Evolutionary conservation across 1,140 invertebrate genomes (phyloP), one percentile per base, ranked within the genome.

Genomic region (Hypothenemus hampei): DNA sequence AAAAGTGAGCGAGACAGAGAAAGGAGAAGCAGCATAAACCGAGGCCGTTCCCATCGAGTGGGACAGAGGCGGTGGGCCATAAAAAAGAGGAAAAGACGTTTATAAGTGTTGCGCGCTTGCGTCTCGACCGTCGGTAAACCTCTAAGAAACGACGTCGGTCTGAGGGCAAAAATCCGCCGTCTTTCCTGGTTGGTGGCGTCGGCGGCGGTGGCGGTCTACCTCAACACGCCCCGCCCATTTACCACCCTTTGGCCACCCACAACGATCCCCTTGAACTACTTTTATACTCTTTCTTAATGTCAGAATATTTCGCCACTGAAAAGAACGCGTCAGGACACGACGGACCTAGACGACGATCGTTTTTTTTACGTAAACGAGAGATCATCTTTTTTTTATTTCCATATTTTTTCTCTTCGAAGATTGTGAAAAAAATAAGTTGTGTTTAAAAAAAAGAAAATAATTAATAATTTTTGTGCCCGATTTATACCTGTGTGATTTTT

Each of bases 201-300:
- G 65, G 64, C 65, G 65, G 68, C 67, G 68, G 67, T 68, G 65
- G 68, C 69, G 69, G 69, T 69, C 65, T 69, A 72, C 70, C 70
- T 71, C 70, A 72, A 72, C 69, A 72, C 60, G 70, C 70, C 63
- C 67, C 70, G 70, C 70, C 70, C 59, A 65, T 53, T 57, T 33
- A 51, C 62, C 62, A 59, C 61, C 62, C 62, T 60, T 49, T 53
- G 48, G 54, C 61, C 56, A 60, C 62, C 64, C 62, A 61, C 60
- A 55, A 60, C 58, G 60, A 58, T 61, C 67, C 64, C 56, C 61
- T 39, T n/a, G 58, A 57, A 60, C 61, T 64, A 67, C 68, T 70
- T 72, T 72, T 72, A 68, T 69, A 69, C 68, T 66, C 63, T 68
- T 69, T 69, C 68, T 69, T 72, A 72, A 72, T 70, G 70, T 68